A percentile compares a stretch with the other conserved stretches of the same genome.
Conservation (phyloP, 2,797 vertebrate genomes). For the Benthosema pterotum region DNA sequence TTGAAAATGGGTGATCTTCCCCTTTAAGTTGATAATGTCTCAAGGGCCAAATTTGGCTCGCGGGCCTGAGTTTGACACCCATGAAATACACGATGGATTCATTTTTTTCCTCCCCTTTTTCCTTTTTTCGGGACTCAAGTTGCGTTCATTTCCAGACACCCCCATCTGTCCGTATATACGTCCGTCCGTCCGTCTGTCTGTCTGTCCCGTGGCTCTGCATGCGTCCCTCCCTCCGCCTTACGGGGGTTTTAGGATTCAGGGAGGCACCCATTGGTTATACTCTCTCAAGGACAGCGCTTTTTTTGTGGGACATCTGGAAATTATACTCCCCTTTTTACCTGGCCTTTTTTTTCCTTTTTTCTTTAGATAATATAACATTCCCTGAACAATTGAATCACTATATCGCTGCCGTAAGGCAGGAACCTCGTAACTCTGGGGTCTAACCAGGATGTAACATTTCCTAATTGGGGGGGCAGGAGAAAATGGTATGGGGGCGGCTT, state of each 20-base stretch:
- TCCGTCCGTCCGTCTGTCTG: no score
- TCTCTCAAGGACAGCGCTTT: neutral
- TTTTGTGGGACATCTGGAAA: constrained; percentile 1
- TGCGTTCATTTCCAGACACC: constrained; percentile 17
- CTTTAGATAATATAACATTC: neutral
- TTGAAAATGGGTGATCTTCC: no score
- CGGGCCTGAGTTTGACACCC: no score
- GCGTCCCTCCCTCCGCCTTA: constrained; percentile 12
- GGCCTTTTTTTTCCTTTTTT: neutral
- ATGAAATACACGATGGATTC: constrained; percentile 5
- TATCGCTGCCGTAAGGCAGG: neutral
- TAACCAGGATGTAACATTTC: no score
- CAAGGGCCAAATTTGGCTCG: no score
- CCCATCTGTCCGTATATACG: no score
- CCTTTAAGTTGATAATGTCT: no score
- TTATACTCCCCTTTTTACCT: constrained; percentile 1
- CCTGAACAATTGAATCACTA: no score
- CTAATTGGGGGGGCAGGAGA: no score
- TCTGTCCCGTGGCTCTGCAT: neutral
- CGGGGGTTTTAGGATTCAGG: neutral
- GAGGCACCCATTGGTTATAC: neutral
- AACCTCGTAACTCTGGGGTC: no score
- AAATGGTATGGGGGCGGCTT: no score
- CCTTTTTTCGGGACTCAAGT: constrained; percentile 11
- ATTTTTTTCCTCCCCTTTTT: no score